Base-by-base conservation (phyloP, 2,888 invertebrate genomes). In the Acleris sparsana region DNA sequence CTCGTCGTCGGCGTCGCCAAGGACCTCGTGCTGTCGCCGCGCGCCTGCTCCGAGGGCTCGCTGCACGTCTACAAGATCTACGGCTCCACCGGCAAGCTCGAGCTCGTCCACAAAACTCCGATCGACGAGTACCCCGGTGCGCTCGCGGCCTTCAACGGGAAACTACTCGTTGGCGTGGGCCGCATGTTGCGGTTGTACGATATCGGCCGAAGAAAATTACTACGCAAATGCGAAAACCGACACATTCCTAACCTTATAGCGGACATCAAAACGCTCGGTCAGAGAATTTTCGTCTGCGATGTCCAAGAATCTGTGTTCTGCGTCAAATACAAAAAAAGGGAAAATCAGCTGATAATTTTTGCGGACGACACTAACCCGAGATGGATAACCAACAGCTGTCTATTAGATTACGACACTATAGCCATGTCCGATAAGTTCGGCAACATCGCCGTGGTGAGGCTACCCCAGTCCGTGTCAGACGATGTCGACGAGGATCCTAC, bases 401-500 rank as follows among this genome's bases (percentile, higher is more conserved):
- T 99, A 60, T 90, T 99, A 57, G 99, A 99, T 91, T 99, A 99
- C 79, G 98, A 98, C 81, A 99, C 99, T 0, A 96, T 99, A 17
- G 99, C 99, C 0, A 96, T 97, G 68, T 97, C 98, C 7, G 99
- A 99, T 86, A 99, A 99, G 88, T 99, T 99, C 93, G 99, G 99
- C 43, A 99, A 99, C 83, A 94, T 99, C 72, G 95, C 97, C 65
- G 95, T 99, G 64, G 96, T 99, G 78, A 94, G 99, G 53, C 85
- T 99, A 63, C 98, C 99, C 0, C 95, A 96, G 62, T 97, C 97
- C 66, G 96, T 98, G 1, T 97, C 97, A 29, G 99, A 99, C 87
- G 99, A 99, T 83, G 98, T 99, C 0, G 99, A 99, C 84, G 99
- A 99, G 88, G 99, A 99, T 90, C 99, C 99, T 0, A 99, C 99